Evolutionary conservation across 2,888 invertebrate genomes (phyloP).

Genomic region (Imbricaverruca yamaguchii): DNA sequence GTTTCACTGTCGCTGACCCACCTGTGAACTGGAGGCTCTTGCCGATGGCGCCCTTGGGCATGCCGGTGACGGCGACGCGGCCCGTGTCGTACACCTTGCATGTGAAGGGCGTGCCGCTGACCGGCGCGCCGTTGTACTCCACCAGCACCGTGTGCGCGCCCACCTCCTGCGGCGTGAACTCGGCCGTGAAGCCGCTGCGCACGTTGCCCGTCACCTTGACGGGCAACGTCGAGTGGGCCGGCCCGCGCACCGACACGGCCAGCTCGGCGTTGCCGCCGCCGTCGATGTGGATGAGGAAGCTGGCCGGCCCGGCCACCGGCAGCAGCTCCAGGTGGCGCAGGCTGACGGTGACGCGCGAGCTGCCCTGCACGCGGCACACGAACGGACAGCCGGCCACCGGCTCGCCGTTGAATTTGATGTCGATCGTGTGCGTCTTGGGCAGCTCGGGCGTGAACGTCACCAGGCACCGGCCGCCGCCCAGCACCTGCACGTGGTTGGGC

Average conservation of each 20-base stretch:
- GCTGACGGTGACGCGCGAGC: conserved; percentile 64
- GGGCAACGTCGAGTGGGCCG: conserved; percentile 72
- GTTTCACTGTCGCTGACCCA: conserved; percentile 34
- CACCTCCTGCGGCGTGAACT: conserved; percentile 87
- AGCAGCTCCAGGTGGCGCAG: conserved; percentile 70
- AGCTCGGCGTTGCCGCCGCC: conserved; percentile 66
- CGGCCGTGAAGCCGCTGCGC: conserved; percentile 76
- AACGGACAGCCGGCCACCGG: conserved; percentile 81
- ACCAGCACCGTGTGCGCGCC: conserved; percentile 86
- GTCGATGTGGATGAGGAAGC: conserved; percentile 69
- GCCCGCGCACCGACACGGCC: conserved; percentile 70
- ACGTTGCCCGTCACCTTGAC: conserved; percentile 83
- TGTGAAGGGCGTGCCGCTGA: conserved; percentile 63
- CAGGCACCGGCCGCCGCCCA: conserved; percentile 87
- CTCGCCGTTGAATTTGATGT: conserved; percentile 93
- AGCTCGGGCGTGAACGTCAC: conserved; percentile 91
- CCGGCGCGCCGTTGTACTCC: conserved; percentile 80
- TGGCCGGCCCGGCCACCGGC: conserved; percentile 70
- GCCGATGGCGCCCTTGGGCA: conserved; percentile 74
- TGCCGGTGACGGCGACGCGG: conserved; percentile 69
- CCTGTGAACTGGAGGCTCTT: conserved; percentile 83
- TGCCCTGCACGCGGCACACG: conserved; percentile 73
- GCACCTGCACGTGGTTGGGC: conserved; percentile 92
- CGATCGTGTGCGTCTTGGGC: conserved; percentile 82
- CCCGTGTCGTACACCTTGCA: conserved; percentile 91